Evolutionary conservation across 2,888 invertebrate species (phyloP), one percentile per base, ranked within the genome.

Genomic region (Hymenopus coronatus): DNA sequence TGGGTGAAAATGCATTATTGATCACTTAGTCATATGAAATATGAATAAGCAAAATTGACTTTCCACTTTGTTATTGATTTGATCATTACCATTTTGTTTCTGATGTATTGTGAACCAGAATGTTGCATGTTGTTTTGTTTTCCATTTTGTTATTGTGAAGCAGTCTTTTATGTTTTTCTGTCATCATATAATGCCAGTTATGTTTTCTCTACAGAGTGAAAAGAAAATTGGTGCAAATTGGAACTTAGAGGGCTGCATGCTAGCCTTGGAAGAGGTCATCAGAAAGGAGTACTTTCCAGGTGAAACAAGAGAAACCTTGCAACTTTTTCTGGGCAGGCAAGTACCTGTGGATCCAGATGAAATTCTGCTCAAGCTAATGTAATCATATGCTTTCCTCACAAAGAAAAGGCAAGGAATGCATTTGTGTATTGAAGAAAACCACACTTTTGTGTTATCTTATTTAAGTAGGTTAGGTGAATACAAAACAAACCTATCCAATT

Each of bases 201-300:
- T 88, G 27, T 20, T 81, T 89, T 82, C 27, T 88, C 93, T 93
- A 40, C 93, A 96, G 96, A 94, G 95, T 15, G 97, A 97, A 93
- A 95, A 96, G 92, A 97, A 96, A 92, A 93, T 93, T 27, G 94
- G 94, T 91, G 94, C 95, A 12, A 94, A 95, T 0, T 96, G 96
- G 95, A 94, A 95, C 88, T 92, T 96, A 7, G 94, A 95, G 0
- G 95, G 95, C 2, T 96, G 96, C 90, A 94, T 95, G 91, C 92
- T 94, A 14, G 94, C 95, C 0, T 92, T 97, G 4, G 94, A 95
- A 91, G 93, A 93, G 90, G 92, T 94, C n/a, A 92, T 94, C 15
- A 93, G 93, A 90, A 94, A 94, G 91, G 93, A 94, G 88, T 95
- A 94, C 91, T 94, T 96, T 91, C 94, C 95, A 20, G 92, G 92